A percentile compares a stretch with the other conserved stretches of the same genome.
These are phyloP conservation scores for Alviniconcha marisindica DNA, from an alignment of 1,140 invertebrate species.

Conservation along the genomic window DNA sequence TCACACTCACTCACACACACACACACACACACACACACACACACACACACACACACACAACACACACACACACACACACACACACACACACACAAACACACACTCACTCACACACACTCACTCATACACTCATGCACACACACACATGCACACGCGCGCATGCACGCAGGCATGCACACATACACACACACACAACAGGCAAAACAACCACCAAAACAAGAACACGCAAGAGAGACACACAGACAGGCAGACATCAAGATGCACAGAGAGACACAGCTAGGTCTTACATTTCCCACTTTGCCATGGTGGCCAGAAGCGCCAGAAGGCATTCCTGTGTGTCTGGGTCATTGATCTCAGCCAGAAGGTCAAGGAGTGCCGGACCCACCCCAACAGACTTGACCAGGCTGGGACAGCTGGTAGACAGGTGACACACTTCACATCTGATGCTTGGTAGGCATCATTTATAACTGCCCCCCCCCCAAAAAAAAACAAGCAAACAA, in stretches of 20 bases:
- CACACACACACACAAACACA: too few relatives aligned
- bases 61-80: too few relatives aligned
- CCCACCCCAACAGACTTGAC: neutral
- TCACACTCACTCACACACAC: too few relatives aligned
- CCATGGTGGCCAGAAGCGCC: neutral
- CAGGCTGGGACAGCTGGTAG: neutral
- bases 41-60: too few relatives aligned
- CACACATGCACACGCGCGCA: neutral
- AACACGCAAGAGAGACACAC: neutral
- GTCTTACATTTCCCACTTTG: neutral
- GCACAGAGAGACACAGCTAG: neutral
- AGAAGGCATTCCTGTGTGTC: neutral
- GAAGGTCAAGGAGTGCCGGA: neutral
- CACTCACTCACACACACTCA: too few relatives aligned
- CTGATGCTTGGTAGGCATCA: too few relatives aligned
- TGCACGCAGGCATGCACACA: neutral
- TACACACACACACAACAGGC: neutral
- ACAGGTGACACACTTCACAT: too few relatives aligned
- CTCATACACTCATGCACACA: too few relatives aligned
- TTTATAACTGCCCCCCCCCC: neutral
- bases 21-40: too few relatives aligned
- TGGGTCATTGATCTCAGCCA: neutral
- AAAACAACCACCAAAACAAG: neutral
- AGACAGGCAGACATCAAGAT: neutral
- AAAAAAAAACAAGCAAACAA: neutral